Evolutionary conservation across 2,113 vertebrate genomes (phyloP), one percentile per base, ranked within the genome.

Genomic region (Onychostoma macrolepis): DNA sequence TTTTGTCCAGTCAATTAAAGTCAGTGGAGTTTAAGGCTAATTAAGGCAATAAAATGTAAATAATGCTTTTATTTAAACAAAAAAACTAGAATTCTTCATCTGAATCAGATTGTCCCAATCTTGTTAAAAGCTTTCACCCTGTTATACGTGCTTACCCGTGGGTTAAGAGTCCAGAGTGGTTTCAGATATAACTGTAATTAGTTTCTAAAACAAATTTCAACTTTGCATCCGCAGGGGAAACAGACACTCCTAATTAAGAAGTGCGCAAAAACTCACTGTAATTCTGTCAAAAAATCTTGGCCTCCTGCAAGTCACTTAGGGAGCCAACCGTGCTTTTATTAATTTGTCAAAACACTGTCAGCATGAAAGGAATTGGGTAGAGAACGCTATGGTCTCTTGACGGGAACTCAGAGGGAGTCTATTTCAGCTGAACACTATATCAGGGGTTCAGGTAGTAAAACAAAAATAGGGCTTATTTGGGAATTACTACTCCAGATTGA

Each of bases 241-340:
- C n/a, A 69, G 26, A 83, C 30, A 69, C 24, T 79, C n/a, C 50
- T 85, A 84, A 72, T 72, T 75, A 85, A 78, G 26, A 24, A 85
- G 24, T 48, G 19, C 9, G 2, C 13, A 33, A 24, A 28, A 75
- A 76, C 41, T 61, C n/a, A 48, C 56, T 30, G 36, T 1, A n/a
- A 76, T 45, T 38, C 50, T 58, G 67, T 75, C 69, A 41, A 33
- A 45, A 85, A 77, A 58, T 33, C 56, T 48, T 65, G 38, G 74
- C 43, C 41, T 84, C 33, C 43, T 9, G 26, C 56, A 85, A 85
- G 71, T 36, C 72, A 45, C 43, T 50, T 67, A 36, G 84, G 84
- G 76, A 86, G 9, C 41, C 45, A 45, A 12, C 19, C 3, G 63
- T 53, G 6, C 75, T 61, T 79, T 78, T 19, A 77, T 72, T 80